These are phyloP conservation scores for Isaurus tuberculatus DNA, from an alignment of 92 coral and sea anemone species.

Conservation along the genomic window DNA sequence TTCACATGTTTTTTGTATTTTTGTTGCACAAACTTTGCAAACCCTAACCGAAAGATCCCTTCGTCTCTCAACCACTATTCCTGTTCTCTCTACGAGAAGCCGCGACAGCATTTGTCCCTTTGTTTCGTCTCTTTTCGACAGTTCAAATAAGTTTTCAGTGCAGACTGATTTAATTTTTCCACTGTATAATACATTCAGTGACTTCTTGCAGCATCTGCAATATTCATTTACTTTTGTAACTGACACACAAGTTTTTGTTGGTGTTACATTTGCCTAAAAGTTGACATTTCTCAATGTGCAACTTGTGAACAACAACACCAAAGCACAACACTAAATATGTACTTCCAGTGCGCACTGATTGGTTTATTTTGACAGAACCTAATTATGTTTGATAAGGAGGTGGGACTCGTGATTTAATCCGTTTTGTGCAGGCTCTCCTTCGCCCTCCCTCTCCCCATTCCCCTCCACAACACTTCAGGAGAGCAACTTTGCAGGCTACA, in stretches of 20 bases:
- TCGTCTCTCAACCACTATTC: conserved; percentile 3
- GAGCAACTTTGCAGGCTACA: too few relatives aligned
- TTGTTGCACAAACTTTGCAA: conserved; percentile 19
- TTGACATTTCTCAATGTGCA: too few relatives aligned
- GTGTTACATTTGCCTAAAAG: not conserved
- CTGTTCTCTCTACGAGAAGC: conserved; percentile 7
- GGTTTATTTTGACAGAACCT: too few relatives aligned
- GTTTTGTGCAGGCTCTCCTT: too few relatives aligned
- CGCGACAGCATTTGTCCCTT: conserved; percentile 10
- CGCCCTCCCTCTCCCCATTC: too few relatives aligned
- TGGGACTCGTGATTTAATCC: too few relatives aligned
- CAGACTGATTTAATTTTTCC: not conserved
- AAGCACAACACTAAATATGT: too few relatives aligned
- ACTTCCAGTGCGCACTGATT: too few relatives aligned
- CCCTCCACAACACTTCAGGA: too few relatives aligned
- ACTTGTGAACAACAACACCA: too few relatives aligned
- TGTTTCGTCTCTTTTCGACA: conserved; percentile 13
- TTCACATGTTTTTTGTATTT: conserved; percentile 13
- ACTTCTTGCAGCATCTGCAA: conserved; percentile 8
- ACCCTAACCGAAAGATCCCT: conserved; percentile 10
- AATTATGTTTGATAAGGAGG: too few relatives aligned
- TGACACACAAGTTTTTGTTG: not conserved
- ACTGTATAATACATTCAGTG: not conserved
- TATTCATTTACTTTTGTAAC: not conserved
- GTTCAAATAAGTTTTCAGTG: conserved; percentile 6